Base-by-base conservation (phyloP, 2,797 vertebrate species). In the Malacoctenus gilli region DNA sequence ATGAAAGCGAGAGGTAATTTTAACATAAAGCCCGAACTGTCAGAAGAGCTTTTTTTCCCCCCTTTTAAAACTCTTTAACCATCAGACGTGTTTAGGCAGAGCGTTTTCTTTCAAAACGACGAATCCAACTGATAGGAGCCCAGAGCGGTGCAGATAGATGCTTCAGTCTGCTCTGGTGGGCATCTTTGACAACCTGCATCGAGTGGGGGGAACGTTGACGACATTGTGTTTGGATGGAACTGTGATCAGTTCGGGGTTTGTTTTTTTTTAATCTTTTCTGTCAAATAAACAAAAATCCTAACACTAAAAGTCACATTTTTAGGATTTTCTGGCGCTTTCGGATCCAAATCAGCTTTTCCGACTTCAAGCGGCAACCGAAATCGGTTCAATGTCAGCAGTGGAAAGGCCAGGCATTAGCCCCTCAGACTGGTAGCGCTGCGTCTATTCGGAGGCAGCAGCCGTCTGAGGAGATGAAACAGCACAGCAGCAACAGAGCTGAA, bases 1-100 rank as follows among this genome's bases (percentile, higher is more conserved):
- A 87, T 81, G 76, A 80, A 82, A 79, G 77, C 19, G 5, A 70
- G 69, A 71, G 64, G 75, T 75, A 55, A 84, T 84, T 83, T 82
- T 65, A 77, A 76, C 75, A 79, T 65, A 78, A 75, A 82, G 65
- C 51, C 41, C 38, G 64, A 79, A 77, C 75, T 74, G 67, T 75
- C 81, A 74, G 64, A 50, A 56, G 67, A 71, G 63, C 48, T 74
- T 10, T 60, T 79, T 66, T 68, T n/a, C n/a, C n/a, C n/a, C n/a
- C n/a, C n/a, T n/a, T n/a, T n/a, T n/a, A n/a, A n/a, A 64, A 62
- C 46, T 68, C 56, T 54, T 52, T 30, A 37, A 25, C 55, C 37
- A 46, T 4, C 35, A 5, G 2, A 37, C 20, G 56, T 53, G 57
- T 66, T 74, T 55, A 39, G 44, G 55, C 38, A 48, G 59, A 59